Evolutionary conservation across 2,113 vertebrate species (phyloP).

Genomic region (Paralichthys olivaceus): DNA sequence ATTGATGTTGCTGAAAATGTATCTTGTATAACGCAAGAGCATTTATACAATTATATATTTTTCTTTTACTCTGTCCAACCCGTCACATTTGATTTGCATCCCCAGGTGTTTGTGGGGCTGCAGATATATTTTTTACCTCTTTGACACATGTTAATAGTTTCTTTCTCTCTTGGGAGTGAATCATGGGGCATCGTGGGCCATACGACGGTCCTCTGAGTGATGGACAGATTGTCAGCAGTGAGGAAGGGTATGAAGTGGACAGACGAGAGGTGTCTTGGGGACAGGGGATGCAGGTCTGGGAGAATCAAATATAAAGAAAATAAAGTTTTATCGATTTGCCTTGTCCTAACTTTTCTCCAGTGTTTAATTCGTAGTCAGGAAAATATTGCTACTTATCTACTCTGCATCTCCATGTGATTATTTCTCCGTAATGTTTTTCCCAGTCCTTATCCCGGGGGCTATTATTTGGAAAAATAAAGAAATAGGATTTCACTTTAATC

Average conservation of each 20-base stretch:
- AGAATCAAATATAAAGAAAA: neutral
- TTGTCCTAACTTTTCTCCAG: neutral
- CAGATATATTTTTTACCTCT: too few species aligned
- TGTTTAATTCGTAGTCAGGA: neutral
- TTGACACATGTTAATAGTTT: too few species aligned
- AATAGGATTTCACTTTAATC: conserved; percentile 5
- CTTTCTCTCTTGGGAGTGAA: too few species aligned
- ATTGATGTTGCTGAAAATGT: too few species aligned
- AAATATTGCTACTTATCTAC: neutral
- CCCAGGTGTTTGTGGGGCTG: too few species aligned
- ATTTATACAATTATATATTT: too few species aligned
- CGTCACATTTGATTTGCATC: too few species aligned
- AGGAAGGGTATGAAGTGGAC: neutral
- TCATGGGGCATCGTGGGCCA: too few species aligned
- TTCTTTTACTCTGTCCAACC: too few species aligned
- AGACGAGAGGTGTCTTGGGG: neutral
- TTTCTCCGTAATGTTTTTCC: neutral
- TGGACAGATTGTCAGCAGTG: neutral
- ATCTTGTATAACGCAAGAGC: too few species aligned
- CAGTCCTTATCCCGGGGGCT: neutral
- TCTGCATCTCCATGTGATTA: neutral
- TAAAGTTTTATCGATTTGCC: neutral
- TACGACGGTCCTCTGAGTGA: neutral
- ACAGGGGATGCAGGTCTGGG: neutral
- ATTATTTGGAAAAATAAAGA: neutral